Conservation (phyloP, 2,797 vertebrate genomes). For the Schizopygopsis pylzovi region DNA sequence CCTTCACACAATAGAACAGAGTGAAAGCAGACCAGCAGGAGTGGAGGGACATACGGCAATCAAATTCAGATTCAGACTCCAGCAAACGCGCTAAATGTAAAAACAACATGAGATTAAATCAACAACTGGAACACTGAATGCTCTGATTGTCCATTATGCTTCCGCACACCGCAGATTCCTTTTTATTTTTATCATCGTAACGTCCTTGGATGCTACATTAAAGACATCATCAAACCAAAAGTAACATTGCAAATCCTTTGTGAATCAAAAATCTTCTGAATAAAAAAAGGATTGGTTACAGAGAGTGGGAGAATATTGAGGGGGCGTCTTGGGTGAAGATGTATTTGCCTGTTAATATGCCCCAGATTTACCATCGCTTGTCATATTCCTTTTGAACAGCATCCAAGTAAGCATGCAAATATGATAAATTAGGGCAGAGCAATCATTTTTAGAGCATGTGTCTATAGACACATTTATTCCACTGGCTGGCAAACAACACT, state of each 20-base stretch:
- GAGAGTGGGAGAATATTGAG: slow-evolving; percentile 38
- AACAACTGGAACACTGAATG: slow-evolving; percentile 21
- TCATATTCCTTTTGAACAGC: slow-evolving; percentile 56
- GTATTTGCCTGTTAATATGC: slow-evolving; percentile 50
- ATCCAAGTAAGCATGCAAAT: slow-evolving; percentile 55
- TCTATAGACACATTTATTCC: slow-evolving; percentile 57
- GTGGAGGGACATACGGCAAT: background rate
- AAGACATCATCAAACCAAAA: slow-evolving; percentile 33
- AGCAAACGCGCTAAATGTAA: slow-evolving; percentile 5
- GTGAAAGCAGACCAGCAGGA: background rate
- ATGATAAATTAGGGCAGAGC: slow-evolving; percentile 60
- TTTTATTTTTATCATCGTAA: slow-evolving; percentile 29
- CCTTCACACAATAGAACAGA: background rate
- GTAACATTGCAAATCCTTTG: slow-evolving; percentile 40
- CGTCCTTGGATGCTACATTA: slow-evolving; percentile 31
- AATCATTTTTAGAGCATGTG: slow-evolving; percentile 55
- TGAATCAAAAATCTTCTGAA: slow-evolving; percentile 43
- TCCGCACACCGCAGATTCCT: background rate
- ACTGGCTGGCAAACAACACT: slow-evolving; percentile 58
- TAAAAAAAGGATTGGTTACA: slow-evolving; percentile 46
- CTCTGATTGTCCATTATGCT: slow-evolving; percentile 29
- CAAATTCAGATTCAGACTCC: slow-evolving; percentile 26
- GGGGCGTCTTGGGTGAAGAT: slow-evolving; percentile 55
- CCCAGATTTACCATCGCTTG: slow-evolving; percentile 59
- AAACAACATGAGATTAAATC: slow-evolving; percentile 32